phyloP scores from a whole-genome alignment of 2,888 invertebrate species.

The Ypsolopha sequella region DNA sequence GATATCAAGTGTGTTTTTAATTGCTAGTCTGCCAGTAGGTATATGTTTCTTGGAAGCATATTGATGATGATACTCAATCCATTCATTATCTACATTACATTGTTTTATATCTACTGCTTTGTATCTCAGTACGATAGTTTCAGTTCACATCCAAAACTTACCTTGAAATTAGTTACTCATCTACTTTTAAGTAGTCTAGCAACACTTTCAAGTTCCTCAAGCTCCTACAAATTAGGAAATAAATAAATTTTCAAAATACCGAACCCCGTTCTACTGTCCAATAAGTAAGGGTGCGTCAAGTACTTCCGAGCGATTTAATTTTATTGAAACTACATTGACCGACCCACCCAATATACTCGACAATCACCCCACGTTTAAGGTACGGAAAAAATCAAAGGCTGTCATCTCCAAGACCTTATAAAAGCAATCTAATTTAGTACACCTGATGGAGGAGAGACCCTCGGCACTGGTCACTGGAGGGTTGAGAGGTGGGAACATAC shows the following conservation, averaged over 20 bases:
- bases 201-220: too few species aligned
- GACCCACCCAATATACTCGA: neutral
- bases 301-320: slow-evolving; percentile 22
- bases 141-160: too few species aligned
- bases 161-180: too few species aligned
- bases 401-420: slow-evolving; percentile 11
- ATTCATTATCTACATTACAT: too few species aligned
- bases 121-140: too few species aligned
- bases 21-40: neutral
- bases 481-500: neutral
- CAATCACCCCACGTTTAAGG: neutral
- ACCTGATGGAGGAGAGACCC: slow-evolving; percentile 17
- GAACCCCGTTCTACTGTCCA: slow-evolving; percentile 9
- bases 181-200: too few species aligned
- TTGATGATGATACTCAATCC: too few species aligned
- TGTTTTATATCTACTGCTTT: too few species aligned
- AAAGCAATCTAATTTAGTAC: slow-evolving; percentile 40
- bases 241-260: neutral
- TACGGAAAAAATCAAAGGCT: slow-evolving; percentile 7
- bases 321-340: slow-evolving; percentile 17
- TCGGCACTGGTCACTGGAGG: neutral
- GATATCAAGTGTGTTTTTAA: slow-evolving; percentile 1
- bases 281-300: slow-evolving; percentile 7
- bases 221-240: too few species aligned
- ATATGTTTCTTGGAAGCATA: neutral